Evolutionary conservation across 2,888 invertebrate species (phyloP).

Genomic region (Ichneumoninae sp.): DNA sequence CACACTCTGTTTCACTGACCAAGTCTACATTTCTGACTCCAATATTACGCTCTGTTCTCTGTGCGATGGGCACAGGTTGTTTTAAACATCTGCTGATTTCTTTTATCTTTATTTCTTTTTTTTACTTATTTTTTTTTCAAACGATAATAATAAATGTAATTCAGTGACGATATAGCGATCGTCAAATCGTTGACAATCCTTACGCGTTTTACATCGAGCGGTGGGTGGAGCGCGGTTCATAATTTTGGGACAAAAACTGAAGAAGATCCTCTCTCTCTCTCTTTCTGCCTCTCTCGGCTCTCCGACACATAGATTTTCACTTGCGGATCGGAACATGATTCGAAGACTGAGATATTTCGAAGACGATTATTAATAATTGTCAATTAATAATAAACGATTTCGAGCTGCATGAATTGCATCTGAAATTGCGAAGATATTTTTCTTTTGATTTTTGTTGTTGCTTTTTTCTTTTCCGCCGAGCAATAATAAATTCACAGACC

Average conservation of each 20-base stretch:
- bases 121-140: conserved; percentile 23
- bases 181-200: conserved; percentile 40
- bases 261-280: conserved; percentile 33
- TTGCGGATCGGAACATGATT: background rate
- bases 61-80: conserved; percentile 29
- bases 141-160: conserved; percentile 33
- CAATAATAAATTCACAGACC: conserved; percentile 1
- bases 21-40: conserved; percentile 63
- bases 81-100: conserved; percentile 29
- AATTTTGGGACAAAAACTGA: conserved; percentile 79
- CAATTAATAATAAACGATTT: conserved; percentile 8
- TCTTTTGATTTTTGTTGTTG: background rate
- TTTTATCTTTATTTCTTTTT: conserved; percentile 7
- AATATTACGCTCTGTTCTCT: conserved; percentile 11
- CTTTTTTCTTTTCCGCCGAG: background rate
- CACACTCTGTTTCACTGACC: conserved; percentile 61
- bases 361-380: conserved; percentile 6
- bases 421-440: background rate
- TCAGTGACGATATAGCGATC: conserved; percentile 35
- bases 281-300: background rate
- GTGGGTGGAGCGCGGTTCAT: conserved; percentile 73
- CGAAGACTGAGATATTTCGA: background rate
- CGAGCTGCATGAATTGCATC: background rate
- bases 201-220: conserved; percentile 72
- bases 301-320: background rate